A percentile compares a stretch with the other conserved stretches of the same genome.
Evolutionary conservation across 2,888 invertebrate genomes (phyloP).

Genomic region (Caradrina clavipalpis): DNA sequence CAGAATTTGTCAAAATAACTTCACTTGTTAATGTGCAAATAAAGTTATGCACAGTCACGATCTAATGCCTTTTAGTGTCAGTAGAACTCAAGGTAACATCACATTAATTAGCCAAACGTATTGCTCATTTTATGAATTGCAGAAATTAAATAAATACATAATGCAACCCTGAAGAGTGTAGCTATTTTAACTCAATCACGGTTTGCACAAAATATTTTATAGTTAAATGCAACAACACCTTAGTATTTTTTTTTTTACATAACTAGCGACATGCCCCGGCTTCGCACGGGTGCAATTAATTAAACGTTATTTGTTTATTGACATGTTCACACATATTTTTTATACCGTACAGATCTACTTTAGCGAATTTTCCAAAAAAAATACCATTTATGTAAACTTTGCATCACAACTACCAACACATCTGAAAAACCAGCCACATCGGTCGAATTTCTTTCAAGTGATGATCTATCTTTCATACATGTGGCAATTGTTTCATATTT

Average conservation of each 20-base stretch:
- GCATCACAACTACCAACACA: too few species aligned
- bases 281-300: too few species aligned
- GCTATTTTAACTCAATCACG: background rate
- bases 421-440: too few species aligned
- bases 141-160: slow-evolving; percentile 5
- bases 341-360: too few species aligned
- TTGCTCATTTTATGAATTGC: slow-evolving; percentile 26
- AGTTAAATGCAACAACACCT: slow-evolving; percentile 5
- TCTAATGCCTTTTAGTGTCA: slow-evolving; percentile 52
- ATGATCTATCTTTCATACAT: too few species aligned
- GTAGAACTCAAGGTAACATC: slow-evolving; percentile 42
- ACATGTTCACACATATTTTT: too few species aligned
- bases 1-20: slow-evolving; percentile 41
- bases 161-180: background rate
- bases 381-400: too few species aligned
- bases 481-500: background rate
- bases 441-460: too few species aligned
- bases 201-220: background rate
- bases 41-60: slow-evolving; percentile 51
- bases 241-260: too few species aligned
- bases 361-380: too few species aligned
- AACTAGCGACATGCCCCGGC: too few species aligned
- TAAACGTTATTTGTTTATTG: too few species aligned
- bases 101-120: slow-evolving; percentile 23
- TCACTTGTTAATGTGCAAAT: slow-evolving; percentile 29